Conservation (phyloP, 64 coral and sea anemone species). For the Stichodactyla helianthus region DNA sequence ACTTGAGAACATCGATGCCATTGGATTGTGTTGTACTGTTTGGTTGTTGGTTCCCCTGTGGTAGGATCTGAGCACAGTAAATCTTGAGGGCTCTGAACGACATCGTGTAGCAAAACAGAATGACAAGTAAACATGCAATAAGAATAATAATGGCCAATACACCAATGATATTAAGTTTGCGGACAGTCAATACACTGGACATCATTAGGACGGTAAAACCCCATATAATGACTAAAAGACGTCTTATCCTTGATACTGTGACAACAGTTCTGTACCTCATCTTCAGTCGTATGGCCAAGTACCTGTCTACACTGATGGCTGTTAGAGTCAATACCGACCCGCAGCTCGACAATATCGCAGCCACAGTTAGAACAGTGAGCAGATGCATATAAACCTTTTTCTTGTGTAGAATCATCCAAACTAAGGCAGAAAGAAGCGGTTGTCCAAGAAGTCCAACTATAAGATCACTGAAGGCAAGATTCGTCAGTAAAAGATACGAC, state of each 20-base stretch:
- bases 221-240: too few species aligned
- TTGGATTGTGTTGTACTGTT: too few species aligned
- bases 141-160: too few species aligned
- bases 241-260: background rate
- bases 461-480: background rate
- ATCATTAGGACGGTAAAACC: too few species aligned
- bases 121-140: too few species aligned
- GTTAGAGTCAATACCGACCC: background rate
- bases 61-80: background rate
- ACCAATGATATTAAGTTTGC: too few species aligned
- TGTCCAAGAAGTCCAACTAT: background rate
- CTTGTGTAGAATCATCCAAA: background rate
- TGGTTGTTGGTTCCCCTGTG: background rate
- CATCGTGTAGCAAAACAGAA: background rate
- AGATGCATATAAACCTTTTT: background rate
- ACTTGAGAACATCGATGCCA: too few species aligned
- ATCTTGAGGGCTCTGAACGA: background rate
- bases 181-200: too few species aligned
- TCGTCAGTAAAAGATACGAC: background rate
- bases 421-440: background rate
- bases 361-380: background rate
- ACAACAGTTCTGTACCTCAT: background rate
- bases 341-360: background rate
- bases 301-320: background rate
- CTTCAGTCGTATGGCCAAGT: conserved; percentile 14